Percentiles rank a stretch among this genome's conserved stretches.
These are phyloP conservation scores for Dasysyrphus albostriatus DNA, from an alignment of 2,888 invertebrate species.

Conservation along the genomic window DNA sequence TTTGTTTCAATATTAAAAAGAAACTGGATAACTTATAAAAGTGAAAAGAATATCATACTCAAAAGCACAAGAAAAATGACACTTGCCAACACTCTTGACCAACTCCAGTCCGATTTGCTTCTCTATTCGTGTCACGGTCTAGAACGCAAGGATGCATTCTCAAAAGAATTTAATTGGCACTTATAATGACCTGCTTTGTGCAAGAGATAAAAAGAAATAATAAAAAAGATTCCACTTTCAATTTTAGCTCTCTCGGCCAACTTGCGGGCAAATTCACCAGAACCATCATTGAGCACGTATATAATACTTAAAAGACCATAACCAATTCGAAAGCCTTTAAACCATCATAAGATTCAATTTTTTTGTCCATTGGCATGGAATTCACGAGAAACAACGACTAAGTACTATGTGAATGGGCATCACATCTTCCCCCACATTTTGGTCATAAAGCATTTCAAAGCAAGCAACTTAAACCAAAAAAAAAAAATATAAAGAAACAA, in stretches of 20 bases:
- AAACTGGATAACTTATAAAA: slow-evolving; percentile 10
- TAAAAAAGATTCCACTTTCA: slow-evolving; percentile 38
- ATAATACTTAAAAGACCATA: slow-evolving; percentile 57
- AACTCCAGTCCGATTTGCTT: slow-evolving; percentile 1
- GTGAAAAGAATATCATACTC: neutral
- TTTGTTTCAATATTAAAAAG: neutral
- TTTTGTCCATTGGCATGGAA: slow-evolving; percentile 15
- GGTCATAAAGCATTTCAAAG: slow-evolving; percentile 8
- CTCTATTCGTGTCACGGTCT: slow-evolving; percentile 6
- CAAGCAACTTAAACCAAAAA: neutral
- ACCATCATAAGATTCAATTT: slow-evolving; percentile 62
- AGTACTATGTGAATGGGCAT: neutral
- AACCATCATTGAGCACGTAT: slow-evolving; percentile 55
- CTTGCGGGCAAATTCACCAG: slow-evolving; percentile 26
- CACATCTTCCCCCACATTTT: slow-evolving; percentile 33
- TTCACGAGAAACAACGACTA: slow-evolving; percentile 19
- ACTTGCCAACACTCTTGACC: neutral
- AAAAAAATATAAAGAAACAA: neutral
- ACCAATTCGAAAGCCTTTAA: slow-evolving; percentile 51
- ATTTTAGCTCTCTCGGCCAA: slow-evolving; percentile 30
- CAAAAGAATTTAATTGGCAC: slow-evolving; percentile 58
- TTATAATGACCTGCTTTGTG: slow-evolving; percentile 22
- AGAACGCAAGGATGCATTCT: slow-evolving; percentile 5
- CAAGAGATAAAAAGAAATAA: neutral
- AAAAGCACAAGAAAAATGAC: neutral